Evolutionary conservation across 1,140 invertebrate genomes (phyloP).

Genomic region (Penaeus chinensis): DNA sequence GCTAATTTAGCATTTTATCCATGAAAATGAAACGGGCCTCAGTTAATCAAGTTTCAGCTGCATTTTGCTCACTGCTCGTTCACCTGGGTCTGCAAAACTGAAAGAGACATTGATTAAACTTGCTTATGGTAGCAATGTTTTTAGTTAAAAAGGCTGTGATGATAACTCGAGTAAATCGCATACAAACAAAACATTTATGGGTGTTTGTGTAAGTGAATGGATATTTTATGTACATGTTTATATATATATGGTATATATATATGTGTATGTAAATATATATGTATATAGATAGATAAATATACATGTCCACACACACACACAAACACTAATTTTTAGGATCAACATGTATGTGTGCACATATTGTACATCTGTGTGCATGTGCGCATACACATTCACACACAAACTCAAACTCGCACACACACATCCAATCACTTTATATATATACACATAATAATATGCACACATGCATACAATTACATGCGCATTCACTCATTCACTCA

Average conservation of each 20-base stretch:
- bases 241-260: constrained; percentile 1
- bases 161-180: constrained; percentile 36
- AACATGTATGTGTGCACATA: not conserved
- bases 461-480: not conserved
- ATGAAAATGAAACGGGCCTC: not conserved
- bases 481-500: not conserved
- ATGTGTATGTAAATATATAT: constrained; percentile 13
- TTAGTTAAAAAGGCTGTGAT: constrained; percentile 52
- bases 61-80: constrained; percentile 6
- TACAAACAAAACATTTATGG: constrained; percentile 25
- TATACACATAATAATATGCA: not conserved
- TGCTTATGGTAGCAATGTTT: constrained; percentile 25
- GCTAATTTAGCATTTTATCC: constrained; percentile 20
- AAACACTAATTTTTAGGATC: not conserved
- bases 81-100: constrained; percentile 4
- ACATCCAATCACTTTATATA: not conserved
- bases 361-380: too few relatives aligned
- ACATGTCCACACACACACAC: not conserved
- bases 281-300: not conserved
- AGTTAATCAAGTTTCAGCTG: not conserved
- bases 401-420: too few relatives aligned
- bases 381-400: too few relatives aligned
- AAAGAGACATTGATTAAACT: constrained; percentile 2
- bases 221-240: not conserved
- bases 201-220: constrained; percentile 19